Evolutionary conservation across 2,113 vertebrate species (phyloP), one percentile per base, ranked within the genome.

Genomic region (Aythya baeri): DNA sequence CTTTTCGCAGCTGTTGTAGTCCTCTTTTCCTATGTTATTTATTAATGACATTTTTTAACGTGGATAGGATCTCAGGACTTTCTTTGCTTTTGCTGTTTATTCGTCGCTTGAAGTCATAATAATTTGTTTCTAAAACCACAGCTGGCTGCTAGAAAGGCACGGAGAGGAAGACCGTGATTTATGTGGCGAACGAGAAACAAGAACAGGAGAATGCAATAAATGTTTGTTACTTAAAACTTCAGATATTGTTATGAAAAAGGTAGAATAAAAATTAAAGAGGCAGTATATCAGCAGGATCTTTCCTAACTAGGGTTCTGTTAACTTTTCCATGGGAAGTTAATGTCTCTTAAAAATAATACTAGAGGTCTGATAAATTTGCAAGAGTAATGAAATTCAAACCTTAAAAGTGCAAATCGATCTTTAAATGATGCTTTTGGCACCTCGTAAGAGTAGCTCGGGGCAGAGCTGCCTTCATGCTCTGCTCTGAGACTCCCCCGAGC

Each of bases 51-150:
- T 83, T 96, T 93, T 93, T 91, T 70, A 91, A 91, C 91, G 71
- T 89, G 91, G 44, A 26, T 44, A 74, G 44, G 63, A 81, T 89
- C 92, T 95, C 70, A 63, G 66, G 80, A 78, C 66, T 94, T 92
- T 88, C 91, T 92, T 91, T 88, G 58, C 86, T 88, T 90, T 90
- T 96, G 75, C 81, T 83, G 68, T 89, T 91, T 96, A 83, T 80
- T 94, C 23, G 4, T 94, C 94, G 81, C 83, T 95, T 73, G 74
- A 91, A 95, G 74, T 96, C 83, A 72, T 80, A 87, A 85, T 90
- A 86, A 88, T 88, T 89, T 95, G 84, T 93, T 95, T 94, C 86
- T 94, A 54, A 95, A 96, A 93, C 78, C 87, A 87, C 86, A 94
- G 72, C 79, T 93, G 72, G 87, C 86, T 94, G 88, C 86, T 97